Conservation (phyloP, 2,888 invertebrate species). For the Sarcophaga caerulescens region DNA sequence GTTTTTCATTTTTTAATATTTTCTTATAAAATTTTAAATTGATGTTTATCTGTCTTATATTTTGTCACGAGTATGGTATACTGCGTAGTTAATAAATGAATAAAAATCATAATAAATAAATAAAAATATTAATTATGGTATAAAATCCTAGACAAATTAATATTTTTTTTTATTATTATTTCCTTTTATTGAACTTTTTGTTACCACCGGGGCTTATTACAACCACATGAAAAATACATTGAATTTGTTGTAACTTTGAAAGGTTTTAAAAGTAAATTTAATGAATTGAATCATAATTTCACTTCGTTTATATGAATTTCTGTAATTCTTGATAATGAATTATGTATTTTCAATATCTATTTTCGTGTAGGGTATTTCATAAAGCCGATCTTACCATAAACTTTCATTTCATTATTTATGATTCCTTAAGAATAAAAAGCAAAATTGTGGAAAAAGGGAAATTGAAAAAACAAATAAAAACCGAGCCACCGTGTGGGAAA, state of each 20-base stretch:
- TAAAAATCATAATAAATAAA: conserved; percentile 15
- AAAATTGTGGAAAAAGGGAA: conserved; percentile 3
- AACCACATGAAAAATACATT: too few relatives aligned
- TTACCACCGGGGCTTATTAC: too few relatives aligned
- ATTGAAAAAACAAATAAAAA: conserved; percentile 15
- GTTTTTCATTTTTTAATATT: not conserved
- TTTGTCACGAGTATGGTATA: not conserved
- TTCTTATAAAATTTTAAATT: conserved; percentile 5
- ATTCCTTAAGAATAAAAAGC: not conserved
- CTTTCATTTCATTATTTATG: not conserved
- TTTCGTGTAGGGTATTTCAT: not conserved
- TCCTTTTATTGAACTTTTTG: not conserved
- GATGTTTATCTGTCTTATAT: conserved; percentile 9
- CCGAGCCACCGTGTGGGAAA: not conserved
- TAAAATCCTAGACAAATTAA: conserved; percentile 9
- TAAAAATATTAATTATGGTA: conserved; percentile 21
- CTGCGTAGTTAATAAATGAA: conserved; percentile 38
- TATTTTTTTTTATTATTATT: not conserved
- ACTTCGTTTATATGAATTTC: not conserved
- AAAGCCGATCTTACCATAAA: not conserved
- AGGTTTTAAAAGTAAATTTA: not conserved
- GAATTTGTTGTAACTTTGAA: not conserved
- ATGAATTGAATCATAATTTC: not conserved
- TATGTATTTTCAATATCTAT: not conserved
- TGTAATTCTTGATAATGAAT: not conserved